Evolutionary conservation across 37 sponge, comb jelly and placozoan genomes (phyloP), one percentile per base, ranked within the genome.

Genomic region (Beroe ovata): DNA sequence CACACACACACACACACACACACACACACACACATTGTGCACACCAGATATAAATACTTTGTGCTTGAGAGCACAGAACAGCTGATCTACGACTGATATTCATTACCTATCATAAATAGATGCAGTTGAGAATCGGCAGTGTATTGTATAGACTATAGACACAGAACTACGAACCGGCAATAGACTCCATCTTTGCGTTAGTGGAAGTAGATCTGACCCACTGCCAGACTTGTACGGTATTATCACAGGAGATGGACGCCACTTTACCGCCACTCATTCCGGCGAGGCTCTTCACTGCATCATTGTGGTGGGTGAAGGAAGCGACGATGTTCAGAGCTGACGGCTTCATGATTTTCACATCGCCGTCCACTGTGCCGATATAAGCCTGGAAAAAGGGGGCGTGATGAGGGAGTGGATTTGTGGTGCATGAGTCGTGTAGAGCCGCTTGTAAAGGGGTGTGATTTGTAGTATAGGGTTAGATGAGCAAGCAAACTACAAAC

Each of bases 241-340:
- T 77, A 20, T 77, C 84, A 14, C 36, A 33, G 16, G 84, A 77
- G 21, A 77, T 77, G 8, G 84, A 77, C 47, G 33, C 84, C n/a
- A 77, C 28, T 4, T 16, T 77, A 29, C 14, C 38, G 14, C 54
- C 54, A n/a, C 54, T 23, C 84, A 77, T 37, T 0, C 84, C 84
- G 16, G 22, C n/a, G 3, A 77, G 54, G 18, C 54, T 42, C 47
- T 35, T 39, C 6, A 77, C 84, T 19, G 21, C 26, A 8, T 11
- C 84, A 4, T 33, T 77, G 84, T 77, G 84, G 47, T 77, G 84
- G 41, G 42, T 77, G 54, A 77, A 42, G 28, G 36, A 32, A 32
- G 84, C 47, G 16, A 77, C n/a, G 8, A 77, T 25, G 84, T 40
- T 35, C 1, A 77, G 84, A 21, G 25, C n/a, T 42, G 84, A 42